Conservation (phyloP, 2,797 vertebrate species). For the Forpus xanthops region DNA sequence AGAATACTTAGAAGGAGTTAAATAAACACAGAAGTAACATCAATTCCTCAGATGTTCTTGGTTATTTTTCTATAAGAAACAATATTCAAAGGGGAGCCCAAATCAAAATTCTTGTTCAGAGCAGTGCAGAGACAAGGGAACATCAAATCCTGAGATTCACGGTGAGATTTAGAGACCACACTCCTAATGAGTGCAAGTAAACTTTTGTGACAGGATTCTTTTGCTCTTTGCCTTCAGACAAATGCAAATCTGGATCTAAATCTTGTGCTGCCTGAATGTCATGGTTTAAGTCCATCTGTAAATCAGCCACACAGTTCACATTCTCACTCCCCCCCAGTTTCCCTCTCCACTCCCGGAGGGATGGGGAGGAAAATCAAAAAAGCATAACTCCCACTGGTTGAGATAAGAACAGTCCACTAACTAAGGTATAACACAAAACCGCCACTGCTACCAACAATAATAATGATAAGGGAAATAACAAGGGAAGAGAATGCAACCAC, state of each 20-base stretch:
- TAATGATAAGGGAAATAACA: too few relatives aligned
- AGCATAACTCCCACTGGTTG: too few relatives aligned
- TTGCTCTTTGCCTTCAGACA: not conserved
- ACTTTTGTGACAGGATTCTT: not conserved
- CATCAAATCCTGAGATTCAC: not conserved
- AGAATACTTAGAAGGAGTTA: not conserved
- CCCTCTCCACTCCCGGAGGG: too few relatives aligned
- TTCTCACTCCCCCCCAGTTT: too few relatives aligned
- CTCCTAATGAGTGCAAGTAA: not conserved
- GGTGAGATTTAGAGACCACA: not conserved
- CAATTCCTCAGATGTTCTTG: not conserved
- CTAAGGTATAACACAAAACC: too few relatives aligned
- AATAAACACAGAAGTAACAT: not conserved
- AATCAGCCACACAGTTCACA: too few relatives aligned
- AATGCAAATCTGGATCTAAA: not conserved
- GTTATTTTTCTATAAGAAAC: not conserved
- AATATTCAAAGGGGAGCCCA: not conserved
- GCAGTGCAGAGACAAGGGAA: not conserved
- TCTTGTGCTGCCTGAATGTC: not conserved
- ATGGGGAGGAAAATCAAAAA: too few relatives aligned
- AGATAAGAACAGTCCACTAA: too few relatives aligned
- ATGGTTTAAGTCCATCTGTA: too few relatives aligned
- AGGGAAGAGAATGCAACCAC: too few relatives aligned
- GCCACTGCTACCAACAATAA: too few relatives aligned
- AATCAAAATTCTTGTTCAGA: not conserved